Base-by-base conservation (phyloP, 2,113 vertebrate genomes). In the Paracanthobrama guichenoti region DNA sequence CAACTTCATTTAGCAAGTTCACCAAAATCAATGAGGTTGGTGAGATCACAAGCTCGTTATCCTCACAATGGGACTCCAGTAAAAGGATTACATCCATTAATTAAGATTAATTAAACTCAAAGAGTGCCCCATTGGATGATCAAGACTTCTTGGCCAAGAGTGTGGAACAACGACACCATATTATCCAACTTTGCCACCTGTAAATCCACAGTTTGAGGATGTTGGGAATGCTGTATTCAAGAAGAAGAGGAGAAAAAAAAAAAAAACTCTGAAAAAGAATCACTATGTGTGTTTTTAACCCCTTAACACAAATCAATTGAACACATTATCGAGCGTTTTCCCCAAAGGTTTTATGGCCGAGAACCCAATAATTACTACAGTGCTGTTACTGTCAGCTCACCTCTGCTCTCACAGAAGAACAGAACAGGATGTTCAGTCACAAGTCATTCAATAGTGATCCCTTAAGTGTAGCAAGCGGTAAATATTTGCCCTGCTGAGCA, bases 81-180 rank as follows among this genome's bases (percentile, higher is more conserved):
- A 82, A 81, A 69, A 75, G 87, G 86, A 86, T 88, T 86, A 75
- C 64, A 84, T 86, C 76, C 79, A 74, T 72, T 84, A 88, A 88
- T 88, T 88, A 86, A 77, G 82, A 88, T 67, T 22, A 78, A 88
- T 88, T 86, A 88, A 88, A 86, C 72, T 86, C 85, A 88, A 88
- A 86, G 73, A 66, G 77, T 6, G 42, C 83, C 31, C 76, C 39
- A 84, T 86, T 71, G 76, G 62, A 82, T 60, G 78, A 78, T 57
- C 77, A 82, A 82, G 44, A 26, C 71, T 53, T 50, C 12, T 73
- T 24, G 22, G 55, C 6, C 57, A 81, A 66, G 28, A 75, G 67
- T 72, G 39, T 73, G 76, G 60, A 86, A 60, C 75, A 77, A 31
- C 76, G 28, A 53, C 57, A 60, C 69, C 14, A 50, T n/a, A 44